Base-by-base conservation (phyloP, 2,113 vertebrate species). In the Cygnus buccinator region DNA sequence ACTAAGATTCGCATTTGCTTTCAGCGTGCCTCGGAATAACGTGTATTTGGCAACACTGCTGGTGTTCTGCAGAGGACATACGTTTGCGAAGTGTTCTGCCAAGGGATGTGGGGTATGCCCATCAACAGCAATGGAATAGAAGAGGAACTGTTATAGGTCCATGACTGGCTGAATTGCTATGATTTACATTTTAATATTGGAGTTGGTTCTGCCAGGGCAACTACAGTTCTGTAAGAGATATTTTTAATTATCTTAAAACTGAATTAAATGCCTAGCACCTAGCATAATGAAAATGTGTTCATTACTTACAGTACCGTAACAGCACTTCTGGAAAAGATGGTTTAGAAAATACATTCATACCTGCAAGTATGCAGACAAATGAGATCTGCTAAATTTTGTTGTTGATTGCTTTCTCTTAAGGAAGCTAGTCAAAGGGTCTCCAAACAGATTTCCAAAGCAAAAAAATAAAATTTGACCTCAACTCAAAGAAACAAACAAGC, bases 21-120 rank as follows among this genome's bases (percentile, higher is more conserved):
- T 72, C 90, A 94, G 63, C 37, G 54, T 16, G 15, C 59, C 70
- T 52, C 43, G 78, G 63, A 95, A 94, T 84, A 95, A 89, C 68
- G 54, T 67, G n/a, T 46, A 52, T 83, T 55, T 90, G 75, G 33
- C 73, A 87, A 74, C 22, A 39, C 26, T 44, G 16, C 28, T 35
- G 11, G 21, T 58, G n/a, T 58, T 46, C 61, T 44, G 66, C 61
- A 88, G 15, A n/a, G 41, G 31, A 89, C 71, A 58, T 9, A 31
- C 13, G 65, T 59, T 73, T n/a, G 17, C 43, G 13, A 65, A 76
- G 33, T 14, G 20, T 31, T 84, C 54, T 91, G 74, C 54, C 88
- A 88, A 73, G 44, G 33, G 20, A 83, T 52, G 67, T 0, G 0
- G 14, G 22, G 22, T 39, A 72, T 11, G 16, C 63, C 76, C 76